Base-by-base conservation (phyloP, 2,888 invertebrate genomes). In the Eurytoma californica region DNA sequence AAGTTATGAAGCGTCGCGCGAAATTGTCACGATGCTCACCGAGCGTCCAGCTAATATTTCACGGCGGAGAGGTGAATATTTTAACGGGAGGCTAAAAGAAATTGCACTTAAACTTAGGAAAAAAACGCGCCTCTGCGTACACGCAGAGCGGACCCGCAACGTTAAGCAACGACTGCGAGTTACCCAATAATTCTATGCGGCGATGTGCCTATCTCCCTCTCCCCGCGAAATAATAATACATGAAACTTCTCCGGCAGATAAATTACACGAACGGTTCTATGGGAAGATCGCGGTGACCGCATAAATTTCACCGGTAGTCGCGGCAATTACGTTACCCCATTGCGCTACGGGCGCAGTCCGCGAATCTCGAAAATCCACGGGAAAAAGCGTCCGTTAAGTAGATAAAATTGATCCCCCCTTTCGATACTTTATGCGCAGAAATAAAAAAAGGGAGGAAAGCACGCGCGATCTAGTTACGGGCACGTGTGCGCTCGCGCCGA, bases 281-380 rank as follows among this genome's bases (percentile, higher is more conserved):
- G 65, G 67, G 72, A 72, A 78, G 68, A 73, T 68, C 67, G 39
- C 51, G 74, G 63, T 47, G 24, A 49, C 20, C 72, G 63, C 73
- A 78, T 78, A 78, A 78, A 78, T 78, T 72, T 78, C 61, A 39
- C 68, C 68, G 68, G 70, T 63, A 68, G 65, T 70, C 66, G 58
- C 61, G 75, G 66, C 66, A 75, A 79, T 79, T 69, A 74, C 73
- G 61, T 79, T 73, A 65, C 63, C 63, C 24, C 39, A 53, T 39
- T 39, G 66, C 53, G 30, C 72, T 39, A 69, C 53, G 68, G 63
- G 55, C 18, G 67, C 47, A 69, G 69, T 57, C 51, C n/a, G n/a
- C 9, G n/a, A 28, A 9, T 58, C 1, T 28, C 57, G 47, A 57
- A 74, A 58, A 67, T 47, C 16, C 28, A 24, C 14, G 12, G 39